Percentiles rank a stretch among this genome's conserved stretches.
Conservation (phyloP, 1,140 invertebrate species). For the Pseudachorutes palmiensis region DNA sequence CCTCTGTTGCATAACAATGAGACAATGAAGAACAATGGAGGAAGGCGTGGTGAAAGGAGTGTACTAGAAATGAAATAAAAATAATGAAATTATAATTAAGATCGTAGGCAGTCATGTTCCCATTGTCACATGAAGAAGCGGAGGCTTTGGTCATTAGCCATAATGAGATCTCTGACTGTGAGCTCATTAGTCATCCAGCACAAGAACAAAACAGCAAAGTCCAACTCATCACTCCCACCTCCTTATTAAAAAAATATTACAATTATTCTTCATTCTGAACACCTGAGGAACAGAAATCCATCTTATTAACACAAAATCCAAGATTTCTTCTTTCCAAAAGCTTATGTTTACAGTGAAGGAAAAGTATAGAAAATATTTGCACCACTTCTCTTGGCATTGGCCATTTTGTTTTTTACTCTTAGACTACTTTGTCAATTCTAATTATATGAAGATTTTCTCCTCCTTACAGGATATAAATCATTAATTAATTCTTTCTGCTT, state of each 20-base stretch:
- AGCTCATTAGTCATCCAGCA: constrained; percentile 32
- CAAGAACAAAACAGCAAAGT: constrained; percentile 4
- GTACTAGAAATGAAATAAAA: background rate
- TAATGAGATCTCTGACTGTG: constrained; percentile 38
- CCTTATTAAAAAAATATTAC: constrained; percentile 11
- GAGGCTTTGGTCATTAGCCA: constrained; percentile 31
- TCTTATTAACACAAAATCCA: too few species aligned
- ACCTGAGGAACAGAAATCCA: too few species aligned
- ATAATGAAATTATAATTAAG: constrained; percentile 38
- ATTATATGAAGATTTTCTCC: too few species aligned
- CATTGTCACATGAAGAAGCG: constrained; percentile 32
- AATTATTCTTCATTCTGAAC: too few species aligned
- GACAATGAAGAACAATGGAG: constrained; percentile 5
- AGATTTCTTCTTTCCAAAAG: too few species aligned
- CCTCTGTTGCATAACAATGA: background rate
- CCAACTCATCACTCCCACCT: background rate
- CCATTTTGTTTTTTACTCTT: too few species aligned
- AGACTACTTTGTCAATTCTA: too few species aligned
- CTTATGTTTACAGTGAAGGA: too few species aligned
- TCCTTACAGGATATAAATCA: too few species aligned
- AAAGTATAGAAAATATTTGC: too few species aligned
- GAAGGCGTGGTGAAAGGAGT: background rate
- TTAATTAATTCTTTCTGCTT: too few species aligned
- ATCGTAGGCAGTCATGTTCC: constrained; percentile 24
- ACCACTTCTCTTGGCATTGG: too few species aligned